Evolutionary conservation across 2,888 invertebrate species (phyloP), one percentile per base, ranked within the genome.

Genomic region (Thymelicus acteon): DNA sequence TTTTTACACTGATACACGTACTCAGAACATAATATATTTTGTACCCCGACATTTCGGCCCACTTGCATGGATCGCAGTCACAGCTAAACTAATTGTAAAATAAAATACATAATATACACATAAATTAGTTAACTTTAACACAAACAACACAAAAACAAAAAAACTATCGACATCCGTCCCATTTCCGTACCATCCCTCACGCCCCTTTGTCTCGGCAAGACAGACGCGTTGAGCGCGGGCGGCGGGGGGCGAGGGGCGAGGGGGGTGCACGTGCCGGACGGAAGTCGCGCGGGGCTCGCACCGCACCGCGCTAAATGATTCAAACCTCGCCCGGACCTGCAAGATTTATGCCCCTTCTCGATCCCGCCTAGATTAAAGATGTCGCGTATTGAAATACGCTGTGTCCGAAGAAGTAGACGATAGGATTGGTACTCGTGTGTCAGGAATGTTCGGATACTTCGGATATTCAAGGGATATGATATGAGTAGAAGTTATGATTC

Each of bases 171-270:
- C 77, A 82, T 68, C 74, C 74, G 8, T 12, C 44, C 44, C 8
- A 44, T 73, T 13, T 7, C 0, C 12, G 31, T 24, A 40, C 0
- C 89, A 83, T 72, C 90, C 74, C 93, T 90, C 87, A 75, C 81
- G 90, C 88, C 91, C 92, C 92, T 93, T 93, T 93, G 93, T 94
- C 93, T 93, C 92, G 92, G 88, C 91, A 93, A 93, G 93, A 93
- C 92, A 93, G 92, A 90, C 92, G 91, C 89, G 86, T 82, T 75
- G 82, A 84, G 77, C 72, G 72, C 71, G 79, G 80, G 78, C 73
- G 72, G 74, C 78, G 77, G 78, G 77, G 70, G 78, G 64, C 74
- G 60, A 72, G 77, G 77, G 31, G 31, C 31, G 31, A 75, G 75
- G 80, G 82, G 78, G 80, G 78, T 79, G 89, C 90, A 90, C 91